phyloP scores from a whole-genome alignment of 2,888 invertebrate species.

The Helleia helle region DNA sequence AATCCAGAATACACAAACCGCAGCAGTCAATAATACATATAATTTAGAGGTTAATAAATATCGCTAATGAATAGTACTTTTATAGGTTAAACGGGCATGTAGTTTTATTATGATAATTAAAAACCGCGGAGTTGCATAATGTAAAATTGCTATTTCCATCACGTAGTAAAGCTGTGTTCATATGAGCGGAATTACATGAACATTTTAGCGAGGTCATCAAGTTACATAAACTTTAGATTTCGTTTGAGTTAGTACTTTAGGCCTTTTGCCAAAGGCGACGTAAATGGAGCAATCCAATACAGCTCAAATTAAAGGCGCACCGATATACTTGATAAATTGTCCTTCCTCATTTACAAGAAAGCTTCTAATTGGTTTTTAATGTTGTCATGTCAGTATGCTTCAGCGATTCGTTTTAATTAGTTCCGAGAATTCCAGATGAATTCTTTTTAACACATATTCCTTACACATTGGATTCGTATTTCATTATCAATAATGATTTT shows the following conservation, averaged over 20 bases:
- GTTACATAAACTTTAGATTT: slow-evolving; percentile 19
- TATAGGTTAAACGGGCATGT: slow-evolving; percentile 25
- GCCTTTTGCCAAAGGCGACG: slow-evolving; percentile 19
- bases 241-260: slow-evolving; percentile 18
- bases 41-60: slow-evolving; percentile 33
- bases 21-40: neutral
- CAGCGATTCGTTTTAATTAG: too few relatives aligned
- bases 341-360: neutral
- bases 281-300: slow-evolving; percentile 19
- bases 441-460: too few relatives aligned
- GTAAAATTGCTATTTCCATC: slow-evolving; percentile 49
- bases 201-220: slow-evolving; percentile 15
- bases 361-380: slow-evolving; percentile 1
- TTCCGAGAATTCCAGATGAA: too few relatives aligned
- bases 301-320: slow-evolving; percentile 8
- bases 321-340: slow-evolving; percentile 5
- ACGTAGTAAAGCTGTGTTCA: slow-evolving; percentile 25
- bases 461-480: too few relatives aligned
- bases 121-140: slow-evolving; percentile 33
- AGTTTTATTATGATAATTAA: slow-evolving; percentile 43
- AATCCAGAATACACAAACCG: too few relatives aligned
- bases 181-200: slow-evolving; percentile 7
- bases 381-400: neutral
- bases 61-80: slow-evolving; percentile 38
- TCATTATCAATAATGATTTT: too few relatives aligned